Evolutionary conservation across 2,888 invertebrate species (phyloP), one percentile per base, ranked within the genome.

Genomic region (Hyles lineata): DNA sequence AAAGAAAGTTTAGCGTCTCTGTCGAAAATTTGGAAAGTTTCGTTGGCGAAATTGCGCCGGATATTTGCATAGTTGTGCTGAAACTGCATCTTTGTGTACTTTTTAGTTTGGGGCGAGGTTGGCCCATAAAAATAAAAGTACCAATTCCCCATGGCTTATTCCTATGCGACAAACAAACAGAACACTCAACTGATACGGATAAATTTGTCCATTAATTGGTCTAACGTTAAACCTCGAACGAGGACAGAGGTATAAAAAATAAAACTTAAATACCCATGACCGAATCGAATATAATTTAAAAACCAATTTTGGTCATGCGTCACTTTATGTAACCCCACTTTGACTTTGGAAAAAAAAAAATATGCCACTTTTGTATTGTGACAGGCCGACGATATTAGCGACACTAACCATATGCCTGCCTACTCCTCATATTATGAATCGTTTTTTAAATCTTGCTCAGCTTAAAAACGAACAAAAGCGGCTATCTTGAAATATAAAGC

Each of bases 161-260:
- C 32, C 61, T 6, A 62, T 11, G 9, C 35, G 32, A 9, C 62
- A 35, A 21, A 19, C 21, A 59, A 59, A 63, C 67, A 63, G 50
- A 67, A 6, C 55, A 67, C 15, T 11, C 21, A 62, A 67, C 4
- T 1, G 9, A 17, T 60, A 25, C 25, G 43, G 6, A 67, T 23
- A 15, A 25, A 23, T 23, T 55, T 23, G 15, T 23, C 67, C 9
- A 43, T 67, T 50, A 67, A 67, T 50, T 43, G 67, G 1, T 67
- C 50, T 43, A 17, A 50, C 50, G 23, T 67, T 23, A 35, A 63
- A 61, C 32, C 23, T 43, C 50, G 43, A 50, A 67, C 50, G 50
- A 78, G 73, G 77, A 97, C 52, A 73, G 15, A 59, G 97, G 96
- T 52, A 11, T 11, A 25, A 2, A 43, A 67, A 67, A 67, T 43